Conservation (phyloP, 2,888 invertebrate genomes). For the Parasteatoda lunata region DNA sequence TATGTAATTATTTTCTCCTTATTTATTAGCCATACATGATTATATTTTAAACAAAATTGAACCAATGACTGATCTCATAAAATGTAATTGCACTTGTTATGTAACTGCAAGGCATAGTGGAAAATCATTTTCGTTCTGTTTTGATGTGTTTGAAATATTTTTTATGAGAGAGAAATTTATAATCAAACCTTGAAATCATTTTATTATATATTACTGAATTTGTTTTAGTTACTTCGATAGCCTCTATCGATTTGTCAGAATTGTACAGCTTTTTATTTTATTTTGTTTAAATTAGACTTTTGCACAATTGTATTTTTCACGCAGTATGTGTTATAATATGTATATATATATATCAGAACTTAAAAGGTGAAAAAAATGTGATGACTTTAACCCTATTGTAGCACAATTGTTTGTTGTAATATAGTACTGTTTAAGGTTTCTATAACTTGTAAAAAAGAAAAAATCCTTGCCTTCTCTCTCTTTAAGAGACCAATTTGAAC, state of each 20-base stretch:
- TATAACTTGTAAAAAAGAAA: constrained; percentile 27
- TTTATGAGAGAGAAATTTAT: background rate
- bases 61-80: background rate
- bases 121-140: background rate
- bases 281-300: background rate
- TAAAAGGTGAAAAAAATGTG: constrained; percentile 53
- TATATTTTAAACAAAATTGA: background rate
- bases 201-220: no score
- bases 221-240: no score
- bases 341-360: constrained; percentile 43
- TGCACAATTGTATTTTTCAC: constrained; percentile 41
- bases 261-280: background rate
- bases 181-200: no score
- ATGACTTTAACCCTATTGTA: constrained; percentile 59
- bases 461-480: constrained; percentile 63
- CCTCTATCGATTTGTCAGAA: background rate
- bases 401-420: constrained; percentile 64
- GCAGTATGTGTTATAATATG: constrained; percentile 35
- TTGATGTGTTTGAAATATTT: background rate
- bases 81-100: constrained; percentile 59
- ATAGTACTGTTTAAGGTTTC: constrained; percentile 65
- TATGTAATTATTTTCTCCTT: background rate
- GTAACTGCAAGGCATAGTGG: constrained; percentile 38
- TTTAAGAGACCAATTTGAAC: constrained; percentile 48
- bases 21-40: background rate